A percentile compares a stretch with the other conserved stretches of the same genome.
Conservation (phyloP, 2,888 invertebrate species). For the Dendrolimus pini region DNA sequence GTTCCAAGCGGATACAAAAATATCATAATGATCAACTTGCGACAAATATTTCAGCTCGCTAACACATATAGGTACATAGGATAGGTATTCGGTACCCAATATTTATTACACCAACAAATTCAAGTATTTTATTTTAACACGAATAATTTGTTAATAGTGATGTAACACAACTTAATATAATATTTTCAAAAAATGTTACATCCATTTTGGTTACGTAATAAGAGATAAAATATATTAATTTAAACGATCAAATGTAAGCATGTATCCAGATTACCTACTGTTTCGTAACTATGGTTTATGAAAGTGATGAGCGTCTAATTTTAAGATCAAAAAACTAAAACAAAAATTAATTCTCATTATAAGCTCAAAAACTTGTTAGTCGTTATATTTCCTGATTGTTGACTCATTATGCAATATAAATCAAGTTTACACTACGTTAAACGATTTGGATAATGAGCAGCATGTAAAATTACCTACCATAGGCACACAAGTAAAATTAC, state of each 20-base stretch:
- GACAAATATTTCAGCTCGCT: too few relatives aligned
- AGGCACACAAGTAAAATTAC: too few relatives aligned
- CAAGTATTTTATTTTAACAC: not conserved
- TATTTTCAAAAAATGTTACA: not conserved
- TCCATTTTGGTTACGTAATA: not conserved
- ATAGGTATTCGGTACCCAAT: too few relatives aligned
- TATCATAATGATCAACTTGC: too few relatives aligned
- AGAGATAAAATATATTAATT: slow-evolving; percentile 23
- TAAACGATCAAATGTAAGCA: slow-evolving; percentile 21
- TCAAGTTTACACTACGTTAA: too few relatives aligned
- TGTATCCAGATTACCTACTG: slow-evolving; percentile 16
- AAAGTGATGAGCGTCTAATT: slow-evolving; percentile 20
- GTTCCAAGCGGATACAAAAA: too few relatives aligned
- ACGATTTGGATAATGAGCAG: too few relatives aligned
- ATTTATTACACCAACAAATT: too few relatives aligned
- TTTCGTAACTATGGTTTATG: slow-evolving; percentile 11
- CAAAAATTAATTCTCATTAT: slow-evolving; percentile 4
- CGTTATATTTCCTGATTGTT: too few relatives aligned
- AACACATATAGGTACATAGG: too few relatives aligned
- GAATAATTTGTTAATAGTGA: not conserved
- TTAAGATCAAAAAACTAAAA: slow-evolving; percentile 6
- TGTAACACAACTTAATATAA: not conserved
- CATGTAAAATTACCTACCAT: too few relatives aligned
- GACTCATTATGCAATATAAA: too few relatives aligned
- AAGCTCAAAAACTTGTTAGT: slow-evolving; percentile 3